These are phyloP conservation scores for Cranoglanis bouderius DNA, from an alignment of 2,113 vertebrate species.

Conservation along the genomic window DNA sequence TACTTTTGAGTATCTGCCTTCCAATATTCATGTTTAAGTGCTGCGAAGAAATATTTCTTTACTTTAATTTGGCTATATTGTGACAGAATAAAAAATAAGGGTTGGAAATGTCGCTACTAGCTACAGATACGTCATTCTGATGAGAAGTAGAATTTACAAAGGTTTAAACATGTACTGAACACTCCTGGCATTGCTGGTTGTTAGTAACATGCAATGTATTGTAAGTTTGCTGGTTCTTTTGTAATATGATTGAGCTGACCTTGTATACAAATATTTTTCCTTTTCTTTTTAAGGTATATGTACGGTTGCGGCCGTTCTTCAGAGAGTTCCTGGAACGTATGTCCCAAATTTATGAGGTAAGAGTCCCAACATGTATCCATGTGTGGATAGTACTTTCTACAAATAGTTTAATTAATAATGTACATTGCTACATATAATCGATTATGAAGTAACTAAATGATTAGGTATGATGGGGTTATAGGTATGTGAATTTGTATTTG, in stretches of 20 bases:
- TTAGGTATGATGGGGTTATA: neutral
- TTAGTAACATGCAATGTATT: neutral
- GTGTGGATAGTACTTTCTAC: neutral
- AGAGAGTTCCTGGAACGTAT: conserved; percentile 98
- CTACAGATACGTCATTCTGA: neutral
- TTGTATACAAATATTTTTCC: neutral
- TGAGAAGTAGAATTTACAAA: neutral
- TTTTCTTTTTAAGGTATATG: conserved; percentile 83
- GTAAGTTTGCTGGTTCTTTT: neutral
- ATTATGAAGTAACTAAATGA: neutral
- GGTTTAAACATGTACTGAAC: neutral
- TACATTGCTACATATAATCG: neutral
- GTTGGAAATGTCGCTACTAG: neutral
- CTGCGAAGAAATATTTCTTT: neutral
- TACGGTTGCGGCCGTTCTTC: conserved; percentile 95
- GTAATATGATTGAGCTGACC: neutral
- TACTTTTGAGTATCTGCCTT: neutral
- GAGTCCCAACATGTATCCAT: neutral
- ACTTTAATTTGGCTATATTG: neutral
- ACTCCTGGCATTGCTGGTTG: neutral
- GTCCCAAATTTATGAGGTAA: conserved; percentile 99
- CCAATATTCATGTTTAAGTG: neutral
- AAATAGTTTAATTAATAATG: neutral
- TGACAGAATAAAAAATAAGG: neutral
- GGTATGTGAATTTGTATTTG: neutral